Evolutionary conservation across 2,888 invertebrate species (phyloP).

Genomic region (Phyllotreta cruciferae): DNA sequence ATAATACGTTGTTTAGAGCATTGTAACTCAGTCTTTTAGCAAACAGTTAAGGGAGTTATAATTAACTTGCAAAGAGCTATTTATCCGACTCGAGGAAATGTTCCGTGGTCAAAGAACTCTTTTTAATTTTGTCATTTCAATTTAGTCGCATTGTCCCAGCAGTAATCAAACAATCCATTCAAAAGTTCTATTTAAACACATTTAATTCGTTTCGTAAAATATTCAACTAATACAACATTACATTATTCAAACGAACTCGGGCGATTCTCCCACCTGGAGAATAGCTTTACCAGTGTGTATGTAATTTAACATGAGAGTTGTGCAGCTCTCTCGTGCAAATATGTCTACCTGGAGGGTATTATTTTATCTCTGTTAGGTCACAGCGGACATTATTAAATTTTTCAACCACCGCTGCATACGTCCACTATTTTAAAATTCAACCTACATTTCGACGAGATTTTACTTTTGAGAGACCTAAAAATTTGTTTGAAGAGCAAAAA

Average conservation of each 20-base stretch:
- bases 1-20: constrained; percentile 6
- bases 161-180: too few species aligned
- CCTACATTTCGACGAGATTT: constrained; percentile 1
- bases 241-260: constrained; percentile 6
- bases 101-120: too few species aligned
- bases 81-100: too few species aligned
- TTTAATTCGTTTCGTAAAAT: too few species aligned
- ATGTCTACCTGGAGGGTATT: constrained; percentile 19
- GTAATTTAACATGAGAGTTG: constrained; percentile 6
- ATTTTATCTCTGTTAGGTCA: constrained; percentile 17
- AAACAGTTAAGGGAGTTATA: constrained; percentile 6
- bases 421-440: constrained; percentile 18
- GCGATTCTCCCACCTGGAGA: constrained; percentile 1
- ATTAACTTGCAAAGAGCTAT: constrained; percentile 2
- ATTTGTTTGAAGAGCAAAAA: background rate
- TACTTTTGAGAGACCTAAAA: background rate
- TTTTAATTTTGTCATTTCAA: too few species aligned
- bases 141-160: too few species aligned
- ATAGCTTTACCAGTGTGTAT: background rate
- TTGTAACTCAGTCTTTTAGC: constrained; percentile 8
- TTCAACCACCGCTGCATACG: constrained; percentile 4
- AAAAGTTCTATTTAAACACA: too few species aligned
- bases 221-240: background rate
- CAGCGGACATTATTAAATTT: constrained; percentile 19
- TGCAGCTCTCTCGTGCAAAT: constrained; percentile 8